These are phyloP conservation scores for Polymixis flavicincta DNA, from an alignment of 2,888 invertebrate species.

Conservation along the genomic window DNA sequence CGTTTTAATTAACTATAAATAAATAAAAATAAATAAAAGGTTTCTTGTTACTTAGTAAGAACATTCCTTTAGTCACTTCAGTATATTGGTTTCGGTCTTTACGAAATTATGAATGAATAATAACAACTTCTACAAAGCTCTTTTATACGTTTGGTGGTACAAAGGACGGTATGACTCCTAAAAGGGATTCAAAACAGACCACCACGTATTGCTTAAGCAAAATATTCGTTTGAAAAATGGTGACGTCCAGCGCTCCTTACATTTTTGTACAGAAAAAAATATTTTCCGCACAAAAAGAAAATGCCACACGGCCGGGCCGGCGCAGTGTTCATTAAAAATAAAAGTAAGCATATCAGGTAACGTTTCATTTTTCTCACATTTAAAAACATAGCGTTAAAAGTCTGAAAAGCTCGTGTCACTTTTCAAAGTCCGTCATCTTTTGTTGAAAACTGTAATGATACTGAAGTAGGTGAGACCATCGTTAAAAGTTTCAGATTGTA, in stretches of 20 bases:
- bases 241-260: not conserved
- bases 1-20: no score
- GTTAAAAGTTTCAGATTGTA: conserved; percentile 62
- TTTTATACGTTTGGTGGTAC: not conserved
- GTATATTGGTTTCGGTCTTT: no score
- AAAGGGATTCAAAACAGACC: not conserved
- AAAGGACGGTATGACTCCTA: not conserved
- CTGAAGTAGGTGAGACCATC: conserved; percentile 42
- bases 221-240: conserved; percentile 2
- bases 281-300: not conserved
- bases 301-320: not conserved
- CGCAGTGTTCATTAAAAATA: conserved; percentile 19
- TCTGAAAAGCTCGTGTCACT: conserved; percentile 24
- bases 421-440: conserved; percentile 45
- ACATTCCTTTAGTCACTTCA: no score
- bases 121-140: no score
- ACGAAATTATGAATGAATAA: no score
- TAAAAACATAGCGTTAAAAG: conserved; percentile 2
- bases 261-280: not conserved
- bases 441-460: conserved; percentile 55
- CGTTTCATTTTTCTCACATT: not conserved
- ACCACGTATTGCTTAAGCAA: not conserved
- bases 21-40: no score
- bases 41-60: no score
- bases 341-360: conserved; percentile 13